Evolutionary conservation across 2,888 invertebrate species (phyloP).

Genomic region (Gerris lacustris): DNA sequence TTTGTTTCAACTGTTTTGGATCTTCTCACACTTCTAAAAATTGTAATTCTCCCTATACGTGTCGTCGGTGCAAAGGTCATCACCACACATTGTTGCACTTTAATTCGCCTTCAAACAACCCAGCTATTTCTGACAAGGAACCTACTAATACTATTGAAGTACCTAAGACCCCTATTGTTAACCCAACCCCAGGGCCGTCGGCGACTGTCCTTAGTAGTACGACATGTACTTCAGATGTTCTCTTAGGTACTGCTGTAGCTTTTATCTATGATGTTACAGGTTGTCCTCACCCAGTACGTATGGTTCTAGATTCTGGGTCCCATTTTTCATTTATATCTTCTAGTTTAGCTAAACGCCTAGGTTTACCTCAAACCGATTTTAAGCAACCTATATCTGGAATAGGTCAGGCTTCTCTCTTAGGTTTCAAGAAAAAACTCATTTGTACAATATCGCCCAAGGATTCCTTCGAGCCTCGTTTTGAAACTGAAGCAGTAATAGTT

Average conservation of each 20-base stretch:
- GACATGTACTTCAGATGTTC: background rate
- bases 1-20: conserved; percentile 11
- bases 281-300: conserved; percentile 7
- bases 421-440: conserved; percentile 3
- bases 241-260: conserved; percentile 19
- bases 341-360: conserved; percentile 11
- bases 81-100: conserved; percentile 9
- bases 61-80: conserved; percentile 2
- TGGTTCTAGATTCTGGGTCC: conserved; percentile 17
- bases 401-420: conserved; percentile 15
- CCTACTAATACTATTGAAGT: background rate
- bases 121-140: background rate
- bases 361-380: background rate
- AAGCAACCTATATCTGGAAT: conserved; percentile 16
- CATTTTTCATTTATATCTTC: conserved; percentile 18
- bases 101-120: background rate
- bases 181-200: background rate
- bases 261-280: conserved; percentile 15
- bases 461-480: background rate
- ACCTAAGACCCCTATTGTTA: background rate
- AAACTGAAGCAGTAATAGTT: conserved; percentile 17
- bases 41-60: conserved; percentile 8
- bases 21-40: background rate
- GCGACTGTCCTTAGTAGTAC: background rate
- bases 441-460: conserved; percentile 11